Evolutionary conservation across 2,888 invertebrate genomes (phyloP).

Genomic region (Watsonalla binaria): DNA sequence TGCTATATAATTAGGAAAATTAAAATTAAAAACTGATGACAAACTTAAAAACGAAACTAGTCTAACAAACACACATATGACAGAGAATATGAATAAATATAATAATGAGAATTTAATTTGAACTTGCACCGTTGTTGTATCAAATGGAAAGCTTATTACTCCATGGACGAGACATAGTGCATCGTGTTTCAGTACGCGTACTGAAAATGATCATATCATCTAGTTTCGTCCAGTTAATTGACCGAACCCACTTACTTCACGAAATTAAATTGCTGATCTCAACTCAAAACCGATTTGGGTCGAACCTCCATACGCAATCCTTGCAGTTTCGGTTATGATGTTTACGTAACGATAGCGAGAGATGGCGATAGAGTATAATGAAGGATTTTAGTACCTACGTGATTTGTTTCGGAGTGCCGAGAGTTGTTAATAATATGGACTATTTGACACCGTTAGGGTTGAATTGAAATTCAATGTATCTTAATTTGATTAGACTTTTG

Average conservation of each 20-base stretch:
- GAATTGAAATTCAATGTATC: too few relatives aligned
- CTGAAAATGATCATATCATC: slow-evolving; percentile 33
- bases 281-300: slow-evolving; percentile 1
- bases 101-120: too few relatives aligned
- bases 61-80: too few relatives aligned
- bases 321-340: not conserved
- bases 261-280: not conserved
- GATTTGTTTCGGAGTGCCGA: too few relatives aligned
- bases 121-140: not conserved
- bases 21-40: too few relatives aligned
- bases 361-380: not conserved
- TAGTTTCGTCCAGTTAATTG: slow-evolving; percentile 28
- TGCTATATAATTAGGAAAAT: too few relatives aligned
- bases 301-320: not conserved
- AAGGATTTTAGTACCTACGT: too few relatives aligned
- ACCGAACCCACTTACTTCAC: slow-evolving; percentile 15
- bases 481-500: too few relatives aligned
- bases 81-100: too few relatives aligned
- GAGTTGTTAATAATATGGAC: too few relatives aligned
- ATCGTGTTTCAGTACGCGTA: slow-evolving; percentile 48
- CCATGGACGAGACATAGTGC: slow-evolving; percentile 39
- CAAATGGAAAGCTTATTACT: slow-evolving; percentile 34
- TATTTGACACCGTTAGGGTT: too few relatives aligned
- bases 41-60: too few relatives aligned
- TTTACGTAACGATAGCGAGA: not conserved